phyloP scores from a whole-genome alignment of 2,113 vertebrate species.

The Enhydra lutris region DNA sequence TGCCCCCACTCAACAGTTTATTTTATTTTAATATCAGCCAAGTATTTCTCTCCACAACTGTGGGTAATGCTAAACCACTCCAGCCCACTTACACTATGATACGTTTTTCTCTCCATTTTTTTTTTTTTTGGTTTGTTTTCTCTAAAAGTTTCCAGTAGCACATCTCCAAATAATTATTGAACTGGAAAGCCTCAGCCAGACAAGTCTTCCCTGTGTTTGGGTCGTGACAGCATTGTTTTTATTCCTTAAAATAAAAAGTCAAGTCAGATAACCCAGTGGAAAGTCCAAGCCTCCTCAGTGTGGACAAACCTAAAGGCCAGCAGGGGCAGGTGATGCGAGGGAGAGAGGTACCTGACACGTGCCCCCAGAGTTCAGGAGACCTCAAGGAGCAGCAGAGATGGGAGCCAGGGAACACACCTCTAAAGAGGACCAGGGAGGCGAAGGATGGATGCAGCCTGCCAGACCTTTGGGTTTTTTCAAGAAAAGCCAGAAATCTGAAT shows the following conservation, averaged over 20 bases:
- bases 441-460: neutral
- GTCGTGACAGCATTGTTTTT: neutral
- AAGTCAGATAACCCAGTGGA: neutral
- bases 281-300: neutral
- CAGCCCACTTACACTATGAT: neutral
- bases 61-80: neutral
- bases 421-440: neutral
- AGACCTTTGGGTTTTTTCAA: neutral
- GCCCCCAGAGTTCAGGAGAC: neutral
- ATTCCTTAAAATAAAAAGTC: neutral
- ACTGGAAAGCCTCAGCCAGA: neutral
- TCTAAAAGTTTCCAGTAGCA: neutral
- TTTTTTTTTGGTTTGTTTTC: neutral
- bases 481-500: slow-evolving; percentile 13
- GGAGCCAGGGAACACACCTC: neutral
- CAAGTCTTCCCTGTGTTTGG: neutral
- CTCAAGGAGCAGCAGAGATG: neutral
- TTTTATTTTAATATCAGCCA: neutral
- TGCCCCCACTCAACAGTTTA: neutral
- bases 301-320: neutral
- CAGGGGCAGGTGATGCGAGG: neutral
- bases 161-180: neutral
- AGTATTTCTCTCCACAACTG: neutral
- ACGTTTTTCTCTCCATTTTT: neutral
- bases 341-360: neutral